Percentiles rank a stretch among this genome's conserved stretches.
Evolutionary conservation across 2,113 vertebrate genomes (phyloP).

Genomic region (Colossoma macropomum): DNA sequence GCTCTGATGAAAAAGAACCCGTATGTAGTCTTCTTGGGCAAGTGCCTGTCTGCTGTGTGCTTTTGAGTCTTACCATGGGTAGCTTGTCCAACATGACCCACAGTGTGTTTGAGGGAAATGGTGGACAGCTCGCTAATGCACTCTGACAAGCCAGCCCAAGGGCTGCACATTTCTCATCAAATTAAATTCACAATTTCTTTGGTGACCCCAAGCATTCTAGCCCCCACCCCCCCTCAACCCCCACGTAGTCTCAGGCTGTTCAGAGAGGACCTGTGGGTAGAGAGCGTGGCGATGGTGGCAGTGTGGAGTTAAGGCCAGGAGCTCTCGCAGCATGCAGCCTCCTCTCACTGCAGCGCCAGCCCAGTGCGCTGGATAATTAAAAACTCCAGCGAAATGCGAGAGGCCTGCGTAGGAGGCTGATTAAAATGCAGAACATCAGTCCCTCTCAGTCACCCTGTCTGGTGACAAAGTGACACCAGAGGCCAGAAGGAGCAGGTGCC

Average conservation of each 20-base stretch:
- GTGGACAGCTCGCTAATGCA: constrained; percentile 43
- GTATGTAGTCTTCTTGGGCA: background rate
- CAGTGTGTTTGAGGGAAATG: constrained; percentile 31
- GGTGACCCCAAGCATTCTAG: constrained; percentile 36
- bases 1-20: background rate
- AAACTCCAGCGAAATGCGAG: constrained; percentile 39
- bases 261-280: constrained; percentile 42
- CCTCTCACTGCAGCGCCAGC: constrained; percentile 37
- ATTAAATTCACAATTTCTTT: constrained; percentile 60
- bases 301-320: constrained; percentile 32
- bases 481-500: constrained; percentile 48
- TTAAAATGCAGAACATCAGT: constrained; percentile 53
- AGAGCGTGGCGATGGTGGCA: constrained; percentile 31
- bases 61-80: background rate
- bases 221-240: background rate
- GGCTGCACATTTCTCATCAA: constrained; percentile 53
- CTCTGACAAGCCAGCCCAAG: constrained; percentile 45
- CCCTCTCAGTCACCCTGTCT: constrained; percentile 47
- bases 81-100: constrained; percentile 15
- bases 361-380: constrained; percentile 55
- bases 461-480: constrained; percentile 52
- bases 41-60: background rate
- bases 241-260: constrained; percentile 33
- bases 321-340: constrained; percentile 40
- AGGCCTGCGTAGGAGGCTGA: constrained; percentile 34